These are phyloP conservation scores for Ochropleura leucogaster DNA, from an alignment of 2,888 invertebrate species.

Conservation along the genomic window DNA sequence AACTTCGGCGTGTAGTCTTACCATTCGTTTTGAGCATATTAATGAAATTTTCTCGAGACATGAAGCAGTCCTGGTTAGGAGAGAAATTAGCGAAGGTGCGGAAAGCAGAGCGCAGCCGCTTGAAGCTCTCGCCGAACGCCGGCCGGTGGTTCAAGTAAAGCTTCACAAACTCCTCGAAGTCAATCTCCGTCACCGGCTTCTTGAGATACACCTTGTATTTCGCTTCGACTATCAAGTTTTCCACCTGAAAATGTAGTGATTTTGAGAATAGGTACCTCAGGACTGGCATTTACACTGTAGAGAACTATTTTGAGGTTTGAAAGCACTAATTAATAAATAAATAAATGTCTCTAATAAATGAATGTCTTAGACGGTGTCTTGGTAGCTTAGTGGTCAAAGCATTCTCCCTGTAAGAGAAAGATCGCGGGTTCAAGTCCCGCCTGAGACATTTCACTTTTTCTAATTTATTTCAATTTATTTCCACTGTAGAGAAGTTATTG, in stretches of 20 bases:
- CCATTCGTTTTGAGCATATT: constrained; percentile 74
- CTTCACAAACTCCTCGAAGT: constrained; percentile 92
- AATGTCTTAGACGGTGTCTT: too few species aligned
- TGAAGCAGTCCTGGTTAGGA: constrained; percentile 65
- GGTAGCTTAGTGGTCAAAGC: too few species aligned
- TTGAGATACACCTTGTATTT: constrained; percentile 88
- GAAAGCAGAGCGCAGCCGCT: constrained; percentile 87
- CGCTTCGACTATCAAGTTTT: constrained; percentile 91
- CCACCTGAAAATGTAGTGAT: constrained; percentile 83
- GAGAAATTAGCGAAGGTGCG: constrained; percentile 76
- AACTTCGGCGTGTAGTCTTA: constrained; percentile 18
- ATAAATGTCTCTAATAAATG: too few species aligned
- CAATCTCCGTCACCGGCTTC: constrained; percentile 88
- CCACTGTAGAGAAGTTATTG: too few species aligned
- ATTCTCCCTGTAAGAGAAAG: too few species aligned
- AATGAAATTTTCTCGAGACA: constrained; percentile 84
- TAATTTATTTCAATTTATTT: too few species aligned
- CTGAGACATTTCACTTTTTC: too few species aligned
- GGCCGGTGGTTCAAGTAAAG: constrained; percentile 93
- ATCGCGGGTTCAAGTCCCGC: too few species aligned
- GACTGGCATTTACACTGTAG: background rate
- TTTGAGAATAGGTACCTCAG: background rate
- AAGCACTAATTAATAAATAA: too few species aligned
- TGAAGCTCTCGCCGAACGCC: constrained; percentile 87
- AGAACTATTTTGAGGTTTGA: too few species aligned